Evolutionary conservation across 2,888 invertebrate species (phyloP), one percentile per base, ranked within the genome.

Genomic region (Conops quadrifasciatus): DNA sequence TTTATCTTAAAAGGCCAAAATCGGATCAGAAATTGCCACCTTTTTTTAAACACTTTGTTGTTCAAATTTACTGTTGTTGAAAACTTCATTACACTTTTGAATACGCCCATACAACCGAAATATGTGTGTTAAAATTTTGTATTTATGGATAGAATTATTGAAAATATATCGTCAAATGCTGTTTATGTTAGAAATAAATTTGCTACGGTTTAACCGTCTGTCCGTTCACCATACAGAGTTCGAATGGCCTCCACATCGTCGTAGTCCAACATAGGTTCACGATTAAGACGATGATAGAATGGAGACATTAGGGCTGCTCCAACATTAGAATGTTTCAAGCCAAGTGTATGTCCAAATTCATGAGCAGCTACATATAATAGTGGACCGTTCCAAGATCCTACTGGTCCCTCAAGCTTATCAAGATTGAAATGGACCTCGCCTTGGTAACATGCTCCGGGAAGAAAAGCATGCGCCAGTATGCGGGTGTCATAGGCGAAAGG

Each of bases 351-450:
- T 0, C 98, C 98, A 79, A 98, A 96, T 87, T 98, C 98, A 86
- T 98, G 98, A 16, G 97, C 96, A 9, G 93, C 93, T 76, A 94
- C 94, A 91, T 96, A 96, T 87, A 96, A 95, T n/a, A n/a, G 59
- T 97, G 89, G 87, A 96, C 96, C 62, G 96, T 96, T 75, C 96
- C 96, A 77, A 93, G 88, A 78, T 90, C 90, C 72, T 92, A 92
- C 83, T 91, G 91, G 79, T 96, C 92, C 19, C 95, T 93, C 98
- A 76, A 90, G 88, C 86, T 98, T 98, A 43, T 95, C 91, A 79
- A 97, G 97, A 84, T 98, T 98, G 82, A 98, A 98, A 87, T 98
- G 98, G 49, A 97, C 97, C 84, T 97, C 97, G 16, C 98, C 98
- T 36, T 98, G 98, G 83, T 95, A 98, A 80, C 92, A n/a, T n/a